phyloP scores from a whole-genome alignment of 2,113 vertebrate genomes.

The Alouatta palliata region DNA sequence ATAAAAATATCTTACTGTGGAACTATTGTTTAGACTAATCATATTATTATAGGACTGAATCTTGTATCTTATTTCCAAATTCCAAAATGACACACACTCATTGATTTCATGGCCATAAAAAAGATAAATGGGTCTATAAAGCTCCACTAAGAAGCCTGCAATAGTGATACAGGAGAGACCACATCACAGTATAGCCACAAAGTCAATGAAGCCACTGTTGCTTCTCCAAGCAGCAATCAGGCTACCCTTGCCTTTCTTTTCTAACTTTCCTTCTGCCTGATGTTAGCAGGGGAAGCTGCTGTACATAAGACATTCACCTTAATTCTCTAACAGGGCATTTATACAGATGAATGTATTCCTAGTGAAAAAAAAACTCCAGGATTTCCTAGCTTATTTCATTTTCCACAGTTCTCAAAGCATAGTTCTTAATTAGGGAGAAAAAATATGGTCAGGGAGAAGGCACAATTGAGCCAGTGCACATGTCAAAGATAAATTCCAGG shows the following conservation, averaged over 20 bases:
- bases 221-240: background rate
- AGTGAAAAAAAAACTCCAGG: background rate
- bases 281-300: background rate
- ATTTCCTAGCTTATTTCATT: background rate
- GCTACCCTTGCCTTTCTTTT: background rate
- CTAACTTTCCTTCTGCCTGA: background rate
- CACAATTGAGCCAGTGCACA: background rate
- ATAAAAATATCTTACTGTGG: background rate
- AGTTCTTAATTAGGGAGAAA: background rate
- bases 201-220: background rate
- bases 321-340: background rate
- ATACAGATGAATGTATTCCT: background rate
- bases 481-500: background rate
- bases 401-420: background rate
- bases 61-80: background rate
- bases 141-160: background rate
- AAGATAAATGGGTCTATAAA: background rate
- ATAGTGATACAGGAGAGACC: background rate
- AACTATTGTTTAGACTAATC: background rate
- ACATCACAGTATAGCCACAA: accelerated
- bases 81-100: background rate
- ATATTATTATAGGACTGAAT: background rate
- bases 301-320: background rate
- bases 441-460: background rate
- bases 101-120: background rate